phyloP scores from a whole-genome alignment of 2,113 vertebrate genomes.

The Phaethon lepturus region DNA sequence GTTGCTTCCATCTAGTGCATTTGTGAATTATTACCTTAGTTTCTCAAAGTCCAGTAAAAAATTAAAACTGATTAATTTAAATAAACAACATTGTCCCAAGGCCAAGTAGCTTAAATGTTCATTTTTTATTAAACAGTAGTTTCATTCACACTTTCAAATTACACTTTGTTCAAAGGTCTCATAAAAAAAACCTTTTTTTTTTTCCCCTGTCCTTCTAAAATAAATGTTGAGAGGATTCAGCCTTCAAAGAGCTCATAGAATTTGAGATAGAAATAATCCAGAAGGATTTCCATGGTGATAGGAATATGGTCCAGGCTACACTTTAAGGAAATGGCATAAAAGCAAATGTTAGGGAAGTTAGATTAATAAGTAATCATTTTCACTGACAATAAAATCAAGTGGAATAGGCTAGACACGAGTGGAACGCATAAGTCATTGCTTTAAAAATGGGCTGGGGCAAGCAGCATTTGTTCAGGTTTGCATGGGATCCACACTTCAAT shows the following conservation, averaged over 20 bases:
- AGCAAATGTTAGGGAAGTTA: slow-evolving; percentile 45
- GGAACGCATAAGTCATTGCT: slow-evolving; percentile 12
- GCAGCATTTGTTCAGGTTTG: not conserved
- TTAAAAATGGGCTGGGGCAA: slow-evolving; percentile 24
- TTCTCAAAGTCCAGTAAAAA: slow-evolving; percentile 49
- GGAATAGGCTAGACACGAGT: slow-evolving; percentile 8
- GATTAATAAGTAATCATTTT: slow-evolving; percentile 65
- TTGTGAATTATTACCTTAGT: slow-evolving; percentile 43
- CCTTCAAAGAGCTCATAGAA: slow-evolving; percentile 43
- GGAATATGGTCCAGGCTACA: not conserved
- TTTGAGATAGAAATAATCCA: slow-evolving; percentile 57
- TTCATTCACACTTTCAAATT: slow-evolving; percentile 63
- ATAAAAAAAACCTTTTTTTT: slow-evolving; percentile 6
- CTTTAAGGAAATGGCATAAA: slow-evolving; percentile 52
- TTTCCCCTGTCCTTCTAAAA: slow-evolving; percentile 29
- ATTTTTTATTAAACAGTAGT: slow-evolving; percentile 60
- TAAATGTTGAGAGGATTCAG: slow-evolving; percentile 60
- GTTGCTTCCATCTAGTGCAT: not conserved
- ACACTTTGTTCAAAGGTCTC: slow-evolving; percentile 70
- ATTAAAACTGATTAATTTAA: slow-evolving; percentile 62
- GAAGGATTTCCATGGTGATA: slow-evolving; percentile 57
- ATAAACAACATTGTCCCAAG: slow-evolving; percentile 53
- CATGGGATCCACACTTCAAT: not conserved
- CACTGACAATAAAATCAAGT: slow-evolving; percentile 54
- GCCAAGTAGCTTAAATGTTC: slow-evolving; percentile 55